Evolutionary conservation across 2,113 vertebrate genomes (phyloP).

Genomic region (Trinectes maculatus): DNA sequence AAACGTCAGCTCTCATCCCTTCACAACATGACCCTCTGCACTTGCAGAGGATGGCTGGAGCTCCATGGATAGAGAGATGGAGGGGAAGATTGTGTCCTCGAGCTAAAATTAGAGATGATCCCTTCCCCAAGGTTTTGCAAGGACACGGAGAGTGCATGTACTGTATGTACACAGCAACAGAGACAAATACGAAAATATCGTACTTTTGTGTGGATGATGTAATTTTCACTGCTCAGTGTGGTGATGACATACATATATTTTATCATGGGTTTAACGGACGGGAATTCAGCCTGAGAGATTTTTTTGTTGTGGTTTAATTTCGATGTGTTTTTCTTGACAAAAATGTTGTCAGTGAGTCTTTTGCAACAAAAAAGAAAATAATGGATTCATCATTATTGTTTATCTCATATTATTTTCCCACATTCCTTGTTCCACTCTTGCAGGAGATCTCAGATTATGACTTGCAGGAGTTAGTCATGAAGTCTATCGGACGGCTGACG

Average conservation of each 20-base stretch:
- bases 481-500: constrained; percentile 95
- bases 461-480: constrained; percentile 95
- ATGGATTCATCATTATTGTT: constrained; percentile 6
- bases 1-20: constrained; percentile 75
- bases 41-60: constrained; percentile 65
- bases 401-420: neutral
- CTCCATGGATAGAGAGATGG: constrained; percentile 54
- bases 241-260: constrained; percentile 7
- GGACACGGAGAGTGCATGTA: constrained; percentile 56
- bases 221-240: constrained; percentile 1
- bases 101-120: constrained; percentile 80
- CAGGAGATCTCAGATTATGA: constrained; percentile 96
- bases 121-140: constrained; percentile 71
- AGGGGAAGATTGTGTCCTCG: constrained; percentile 61
- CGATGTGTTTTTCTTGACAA: neutral
- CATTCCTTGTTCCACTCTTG: constrained; percentile 5
- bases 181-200: constrained; percentile 22
- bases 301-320: neutral
- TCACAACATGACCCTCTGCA: constrained; percentile 69
- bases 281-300: neutral
- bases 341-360: neutral
- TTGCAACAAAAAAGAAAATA: neutral
- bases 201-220: neutral
- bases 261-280: neutral
- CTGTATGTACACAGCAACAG: constrained; percentile 29